A percentile compares a stretch with the other conserved stretches of the same genome.
Evolutionary conservation across 1,140 invertebrate species (phyloP).

Genomic region (Xylocopa sonorina): DNA sequence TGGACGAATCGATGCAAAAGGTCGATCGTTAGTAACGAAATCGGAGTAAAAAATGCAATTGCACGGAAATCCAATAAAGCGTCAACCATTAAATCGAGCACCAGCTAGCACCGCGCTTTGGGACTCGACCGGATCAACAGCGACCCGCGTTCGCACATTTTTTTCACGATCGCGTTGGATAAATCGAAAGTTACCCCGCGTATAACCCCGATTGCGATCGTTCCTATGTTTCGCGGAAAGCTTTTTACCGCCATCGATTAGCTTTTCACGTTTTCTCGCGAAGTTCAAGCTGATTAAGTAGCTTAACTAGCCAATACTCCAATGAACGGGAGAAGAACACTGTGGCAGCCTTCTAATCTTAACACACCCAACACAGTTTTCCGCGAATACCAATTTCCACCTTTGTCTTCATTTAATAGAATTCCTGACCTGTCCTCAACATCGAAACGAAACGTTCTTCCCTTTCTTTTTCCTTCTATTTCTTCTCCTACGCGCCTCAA

Average conservation of each 20-base stretch:
- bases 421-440: too few relatives aligned
- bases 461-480: too few relatives aligned
- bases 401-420: too few relatives aligned
- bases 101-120: slow-evolving; percentile 47
- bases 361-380: too few relatives aligned
- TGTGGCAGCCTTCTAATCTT: too few relatives aligned
- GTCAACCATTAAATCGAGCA: slow-evolving; percentile 75
- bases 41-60: slow-evolving; percentile 72
- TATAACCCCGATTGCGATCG: not conserved
- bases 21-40: slow-evolving; percentile 68
- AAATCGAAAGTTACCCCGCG: slow-evolving; percentile 41
- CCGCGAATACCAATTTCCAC: too few relatives aligned
- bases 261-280: not conserved
- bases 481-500: too few relatives aligned
- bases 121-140: slow-evolving; percentile 53
- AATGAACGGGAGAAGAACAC: too few relatives aligned
- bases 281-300: not conserved
- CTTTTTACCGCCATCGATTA: not conserved
- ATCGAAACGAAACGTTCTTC: too few relatives aligned
- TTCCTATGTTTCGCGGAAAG: not conserved
- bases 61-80: slow-evolving; percentile 74
- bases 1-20: slow-evolving; percentile 55
- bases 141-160: slow-evolving; percentile 48
- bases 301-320: too few relatives aligned
- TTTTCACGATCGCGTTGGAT: slow-evolving; percentile 41